phyloP scores from a whole-genome alignment of 2,797 vertebrate genomes.

The Champsocephalus esox region DNA sequence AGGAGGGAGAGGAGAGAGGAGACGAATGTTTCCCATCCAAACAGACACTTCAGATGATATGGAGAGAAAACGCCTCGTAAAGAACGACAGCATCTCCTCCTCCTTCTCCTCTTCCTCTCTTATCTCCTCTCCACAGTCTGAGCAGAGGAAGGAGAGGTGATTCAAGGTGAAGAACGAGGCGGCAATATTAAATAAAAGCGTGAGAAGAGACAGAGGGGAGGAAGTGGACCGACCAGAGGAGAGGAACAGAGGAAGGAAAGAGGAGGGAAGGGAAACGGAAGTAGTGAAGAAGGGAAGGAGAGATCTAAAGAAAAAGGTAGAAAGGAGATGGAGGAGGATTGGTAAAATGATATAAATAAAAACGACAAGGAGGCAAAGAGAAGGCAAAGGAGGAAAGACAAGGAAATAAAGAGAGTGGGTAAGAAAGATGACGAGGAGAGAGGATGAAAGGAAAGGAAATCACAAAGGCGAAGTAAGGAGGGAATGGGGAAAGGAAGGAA shows the following conservation, averaged over 20 bases:
- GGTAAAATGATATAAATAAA: no score
- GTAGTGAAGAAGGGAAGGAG: neutral
- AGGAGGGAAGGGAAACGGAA: neutral
- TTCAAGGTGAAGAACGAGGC: conserved; percentile 79
- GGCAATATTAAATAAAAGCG: conserved; percentile 73
- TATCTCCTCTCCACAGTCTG: conserved; percentile 80
- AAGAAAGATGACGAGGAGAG: neutral
- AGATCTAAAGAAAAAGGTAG: no score
- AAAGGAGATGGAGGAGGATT: no score
- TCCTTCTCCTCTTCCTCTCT: conserved; percentile 40
- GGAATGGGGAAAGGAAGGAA: neutral
- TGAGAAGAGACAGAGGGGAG: neutral
- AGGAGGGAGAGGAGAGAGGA: conserved; percentile 37
- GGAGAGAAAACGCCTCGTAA: conserved; percentile 57
- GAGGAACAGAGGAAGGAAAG: no score
- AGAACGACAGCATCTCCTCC: conserved; percentile 54
- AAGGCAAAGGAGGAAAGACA: no score
- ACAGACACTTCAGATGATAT: conserved; percentile 61
- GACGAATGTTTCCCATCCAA: conserved; percentile 64
- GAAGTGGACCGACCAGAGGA: neutral
- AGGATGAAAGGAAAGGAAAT: no score
- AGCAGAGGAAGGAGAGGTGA: conserved; percentile 67
- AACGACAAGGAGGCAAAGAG: no score
- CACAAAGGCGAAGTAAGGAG: neutral
- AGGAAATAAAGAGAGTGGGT: no score